Evolutionary conservation across 2,888 invertebrate genomes (phyloP).

Genomic region (Cheilosia impressa): DNA sequence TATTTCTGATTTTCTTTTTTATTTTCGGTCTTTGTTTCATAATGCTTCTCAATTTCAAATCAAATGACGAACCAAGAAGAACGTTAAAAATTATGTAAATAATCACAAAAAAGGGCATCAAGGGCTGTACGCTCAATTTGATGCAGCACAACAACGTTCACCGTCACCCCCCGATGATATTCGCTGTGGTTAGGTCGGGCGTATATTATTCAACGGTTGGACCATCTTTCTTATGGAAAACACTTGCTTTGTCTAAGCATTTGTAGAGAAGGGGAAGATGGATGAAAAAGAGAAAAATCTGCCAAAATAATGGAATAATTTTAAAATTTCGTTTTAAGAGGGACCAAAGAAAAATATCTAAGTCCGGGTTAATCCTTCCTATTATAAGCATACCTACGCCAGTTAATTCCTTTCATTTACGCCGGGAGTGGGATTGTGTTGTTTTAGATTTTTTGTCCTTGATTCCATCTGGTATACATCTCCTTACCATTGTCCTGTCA

Average conservation of each 20-base stretch:
- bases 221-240: slow-evolving; percentile 18
- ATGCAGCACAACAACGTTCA: slow-evolving; percentile 19
- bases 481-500: slow-evolving; percentile 16
- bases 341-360: slow-evolving; percentile 72
- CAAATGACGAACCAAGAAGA: slow-evolving; percentile 58
- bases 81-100: slow-evolving; percentile 74
- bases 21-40: background rate
- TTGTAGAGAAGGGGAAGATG: background rate
- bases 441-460: slow-evolving; percentile 37
- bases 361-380: slow-evolving; percentile 74
- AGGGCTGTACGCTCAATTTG: slow-evolving; percentile 71
- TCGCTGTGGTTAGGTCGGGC: background rate
- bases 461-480: slow-evolving; percentile 1
- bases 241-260: slow-evolving; percentile 44
- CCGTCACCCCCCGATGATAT: slow-evolving; percentile 5
- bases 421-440: slow-evolving; percentile 47
- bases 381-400: slow-evolving; percentile 64
- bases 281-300: slow-evolving; percentile 77
- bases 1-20: slow-evolving; percentile 38
- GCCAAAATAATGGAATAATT: slow-evolving; percentile 81
- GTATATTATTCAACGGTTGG: slow-evolving; percentile 19
- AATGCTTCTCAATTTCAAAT: slow-evolving; percentile 67
- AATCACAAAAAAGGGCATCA: slow-evolving; percentile 58
- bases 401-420: slow-evolving; percentile 63
- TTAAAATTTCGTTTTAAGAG: slow-evolving; percentile 77